Base-by-base conservation (phyloP, 2,113 vertebrate genomes). In the Ginglymostoma cirratum region DNA sequence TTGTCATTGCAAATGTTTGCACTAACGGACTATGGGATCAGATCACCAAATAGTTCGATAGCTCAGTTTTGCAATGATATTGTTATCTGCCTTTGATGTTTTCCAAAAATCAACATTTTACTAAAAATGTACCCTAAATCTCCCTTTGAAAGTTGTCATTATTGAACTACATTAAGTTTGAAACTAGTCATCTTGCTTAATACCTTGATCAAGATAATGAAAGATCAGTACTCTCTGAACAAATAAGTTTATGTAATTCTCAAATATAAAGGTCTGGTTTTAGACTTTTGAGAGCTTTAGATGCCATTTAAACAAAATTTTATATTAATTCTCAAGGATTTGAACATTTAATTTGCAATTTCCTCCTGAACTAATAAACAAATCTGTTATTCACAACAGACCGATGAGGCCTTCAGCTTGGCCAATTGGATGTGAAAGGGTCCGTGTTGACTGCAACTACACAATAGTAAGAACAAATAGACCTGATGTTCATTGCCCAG, bases 391-490 rank as follows among this genome's bases (percentile, higher is more conserved):
- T 65, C 80, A 61, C 27, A 42, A 52, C 95, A 96, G 95, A 23
- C 95, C 95, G 67, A 61, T 96, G 80, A n/a, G 95, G 48, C 95
- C 95, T 65, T 85, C 95, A 61, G 95, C 95, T 12, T 96, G 95
- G 95, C 95, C 95, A 23, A 86, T 96, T 52, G 95, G 61, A 38
- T 96, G 95, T 69, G 95, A 96, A 78, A 96, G 95, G 61, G 34
- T 86, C 30, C 78, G 95, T 65, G 61, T 61, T 61, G 95, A 42
- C 30, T 96, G 95, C n/a, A 85, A 85, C 61, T 96, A 96, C 55
- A 96, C 76, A 42, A 85, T 96, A n/a, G 95, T 96, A 38, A 83
- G 80, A 83, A 96, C 76, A 65, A 66, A 86, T 30, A 96, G 61
- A 21, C 76, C 95, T 23, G 95, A 96, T 38, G 38, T 86, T 85